Evolutionary conservation across 2,888 invertebrate species (phyloP).

Genomic region (Marronus borbonicus): DNA sequence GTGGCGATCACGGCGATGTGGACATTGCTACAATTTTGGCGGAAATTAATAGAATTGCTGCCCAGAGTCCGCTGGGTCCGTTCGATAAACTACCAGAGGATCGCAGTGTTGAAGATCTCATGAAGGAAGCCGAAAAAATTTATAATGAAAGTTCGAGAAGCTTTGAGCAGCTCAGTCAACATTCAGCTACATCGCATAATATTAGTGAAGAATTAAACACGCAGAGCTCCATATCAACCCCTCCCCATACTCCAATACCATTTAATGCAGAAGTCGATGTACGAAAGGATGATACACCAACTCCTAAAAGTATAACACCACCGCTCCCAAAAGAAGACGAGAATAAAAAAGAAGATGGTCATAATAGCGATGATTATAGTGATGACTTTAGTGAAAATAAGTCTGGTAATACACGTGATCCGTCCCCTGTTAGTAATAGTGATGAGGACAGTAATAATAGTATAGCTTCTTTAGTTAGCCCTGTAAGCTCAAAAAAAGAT

Average conservation of each 20-base stretch:
- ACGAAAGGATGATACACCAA: constrained; percentile 30
- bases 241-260: constrained; percentile 68
- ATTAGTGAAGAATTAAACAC: constrained; percentile 62
- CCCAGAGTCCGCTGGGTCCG: constrained; percentile 69
- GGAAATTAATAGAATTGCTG: constrained; percentile 76
- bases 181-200: constrained; percentile 68
- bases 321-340: constrained; percentile 52
- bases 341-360: constrained; percentile 49
- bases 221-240: constrained; percentile 63
- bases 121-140: constrained; percentile 74
- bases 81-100: constrained; percentile 69
- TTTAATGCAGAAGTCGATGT: constrained; percentile 56
- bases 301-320: constrained; percentile 49
- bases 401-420: constrained; percentile 46
- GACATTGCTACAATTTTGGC: constrained; percentile 81
- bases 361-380: constrained; percentile 62
- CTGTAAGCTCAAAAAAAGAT: constrained; percentile 11
- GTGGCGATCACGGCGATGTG: constrained; percentile 69
- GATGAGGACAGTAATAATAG: constrained; percentile 30
- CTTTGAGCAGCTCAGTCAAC: constrained; percentile 69
- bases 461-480: constrained; percentile 37
- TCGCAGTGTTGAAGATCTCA: constrained; percentile 75
- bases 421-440: constrained; percentile 43
- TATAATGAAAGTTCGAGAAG: constrained; percentile 70
- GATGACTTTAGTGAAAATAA: constrained; percentile 65